These are phyloP conservation scores for Lethrus apterus DNA, from an alignment of 1,140 invertebrate genomes.

Conservation along the genomic window DNA sequence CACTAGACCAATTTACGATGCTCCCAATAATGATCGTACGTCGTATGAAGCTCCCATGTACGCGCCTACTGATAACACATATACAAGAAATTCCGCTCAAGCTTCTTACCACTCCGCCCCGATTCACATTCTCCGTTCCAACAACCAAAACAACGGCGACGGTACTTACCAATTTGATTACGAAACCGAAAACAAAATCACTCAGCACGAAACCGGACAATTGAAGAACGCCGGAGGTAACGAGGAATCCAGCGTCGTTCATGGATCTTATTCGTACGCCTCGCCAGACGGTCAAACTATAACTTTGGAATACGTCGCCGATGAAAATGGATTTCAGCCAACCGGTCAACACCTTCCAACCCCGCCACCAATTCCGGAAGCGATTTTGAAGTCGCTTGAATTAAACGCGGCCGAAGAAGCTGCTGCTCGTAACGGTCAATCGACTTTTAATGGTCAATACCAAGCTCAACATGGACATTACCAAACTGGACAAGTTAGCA, in stretches of 20 bases:
- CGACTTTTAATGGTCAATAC: too few relatives aligned
- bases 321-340: slow-evolving; percentile 50
- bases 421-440: too few relatives aligned
- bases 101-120: neutral
- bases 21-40: slow-evolving; percentile 1
- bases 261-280: slow-evolving; percentile 54
- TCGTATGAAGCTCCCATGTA: neutral
- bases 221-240: slow-evolving; percentile 48
- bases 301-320: slow-evolving; percentile 49
- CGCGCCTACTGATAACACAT: neutral
- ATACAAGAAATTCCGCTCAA: neutral
- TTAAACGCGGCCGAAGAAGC: slow-evolving; percentile 24
- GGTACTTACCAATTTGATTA: slow-evolving; percentile 46
- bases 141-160: slow-evolving; percentile 47
- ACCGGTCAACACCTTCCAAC: slow-evolving; percentile 36
- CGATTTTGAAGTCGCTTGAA: slow-evolving; percentile 23
- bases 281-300: slow-evolving; percentile 50
- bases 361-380: slow-evolving; percentile 20
- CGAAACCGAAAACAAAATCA: slow-evolving; percentile 47
- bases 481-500: neutral
- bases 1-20: neutral
- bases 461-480: neutral
- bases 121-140: slow-evolving; percentile 40
- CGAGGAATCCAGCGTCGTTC: slow-evolving; percentile 48
- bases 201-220: slow-evolving; percentile 42